Evolutionary conservation across 2,888 invertebrate species (phyloP).

Genomic region (Mesochorus sp.): DNA sequence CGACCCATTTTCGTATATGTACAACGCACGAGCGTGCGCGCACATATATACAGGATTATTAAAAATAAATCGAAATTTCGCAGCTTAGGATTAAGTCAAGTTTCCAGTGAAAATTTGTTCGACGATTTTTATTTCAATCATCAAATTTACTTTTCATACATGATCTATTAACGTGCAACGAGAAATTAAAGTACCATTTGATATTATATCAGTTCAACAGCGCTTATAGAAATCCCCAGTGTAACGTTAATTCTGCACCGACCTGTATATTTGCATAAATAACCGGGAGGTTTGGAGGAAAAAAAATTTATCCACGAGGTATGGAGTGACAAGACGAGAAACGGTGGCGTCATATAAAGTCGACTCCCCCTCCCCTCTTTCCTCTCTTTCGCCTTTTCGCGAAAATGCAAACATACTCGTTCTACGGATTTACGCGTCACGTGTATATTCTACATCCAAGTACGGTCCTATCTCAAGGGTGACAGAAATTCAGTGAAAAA

Average conservation of each 20-base stretch:
- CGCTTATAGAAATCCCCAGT: too few species aligned
- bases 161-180: too few species aligned
- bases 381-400: constrained; percentile 3
- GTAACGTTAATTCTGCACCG: too few species aligned
- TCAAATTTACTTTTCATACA: too few species aligned
- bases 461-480: constrained; percentile 37
- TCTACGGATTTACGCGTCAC: constrained; percentile 35
- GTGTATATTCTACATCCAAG: constrained; percentile 21
- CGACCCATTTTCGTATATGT: background rate
- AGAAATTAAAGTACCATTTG: too few species aligned
- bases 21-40: background rate
- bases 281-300: too few species aligned
- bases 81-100: too few species aligned
- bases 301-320: constrained; percentile 9
- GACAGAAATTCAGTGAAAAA: constrained; percentile 9
- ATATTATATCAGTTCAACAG: too few species aligned
- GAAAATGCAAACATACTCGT: constrained; percentile 46
- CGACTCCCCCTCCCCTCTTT: background rate
- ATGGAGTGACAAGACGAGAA: background rate
- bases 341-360: background rate
- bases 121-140: too few species aligned
- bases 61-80: too few species aligned
- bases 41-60: background rate
- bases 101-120: too few species aligned
- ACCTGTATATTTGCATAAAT: too few species aligned